These are phyloP conservation scores for Tokudaia tokunoshimensis DNA, from an alignment of 2,797 vertebrate genomes.

Conservation along the genomic window DNA sequence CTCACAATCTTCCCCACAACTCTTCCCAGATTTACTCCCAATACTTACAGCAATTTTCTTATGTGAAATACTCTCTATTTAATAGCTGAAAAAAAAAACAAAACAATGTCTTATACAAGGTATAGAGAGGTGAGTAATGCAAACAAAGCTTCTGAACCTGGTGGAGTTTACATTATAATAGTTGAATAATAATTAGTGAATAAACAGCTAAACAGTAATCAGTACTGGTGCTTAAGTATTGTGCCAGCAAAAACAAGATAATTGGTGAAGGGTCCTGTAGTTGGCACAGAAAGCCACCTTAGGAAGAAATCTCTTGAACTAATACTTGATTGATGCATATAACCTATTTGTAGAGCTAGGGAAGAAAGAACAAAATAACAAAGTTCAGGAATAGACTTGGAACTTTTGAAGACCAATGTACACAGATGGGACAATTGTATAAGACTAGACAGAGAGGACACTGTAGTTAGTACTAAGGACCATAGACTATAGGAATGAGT, in stretches of 20 bases:
- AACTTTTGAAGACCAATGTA: background rate
- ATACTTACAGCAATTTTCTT: conserved; percentile 19
- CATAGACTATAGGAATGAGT: background rate
- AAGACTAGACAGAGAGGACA: background rate
- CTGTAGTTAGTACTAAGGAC: background rate
- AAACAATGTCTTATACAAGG: background rate
- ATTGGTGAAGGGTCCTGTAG: background rate
- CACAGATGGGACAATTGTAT: background rate
- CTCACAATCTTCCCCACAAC: background rate
- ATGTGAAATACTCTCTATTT: conserved; percentile 46
- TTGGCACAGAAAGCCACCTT: background rate
- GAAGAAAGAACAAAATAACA: background rate
- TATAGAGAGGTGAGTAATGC: background rate
- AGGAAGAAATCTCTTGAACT: conserved; percentile 24
- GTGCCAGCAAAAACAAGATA: background rate
- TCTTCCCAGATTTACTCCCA: background rate
- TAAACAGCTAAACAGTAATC: conserved; percentile 10
- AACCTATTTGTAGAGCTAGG: background rate
- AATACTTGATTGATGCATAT: conserved; percentile 17
- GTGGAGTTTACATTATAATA: conserved; percentile 10
- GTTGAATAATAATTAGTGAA: background rate
- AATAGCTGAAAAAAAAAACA: background rate
- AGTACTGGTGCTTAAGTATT: background rate
- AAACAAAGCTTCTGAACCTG: conserved; percentile 5
- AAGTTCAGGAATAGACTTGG: background rate